These are phyloP conservation scores for Telmatochromis sp. DNA, from an alignment of 2,113 vertebrate species.

Conservation along the genomic window DNA sequence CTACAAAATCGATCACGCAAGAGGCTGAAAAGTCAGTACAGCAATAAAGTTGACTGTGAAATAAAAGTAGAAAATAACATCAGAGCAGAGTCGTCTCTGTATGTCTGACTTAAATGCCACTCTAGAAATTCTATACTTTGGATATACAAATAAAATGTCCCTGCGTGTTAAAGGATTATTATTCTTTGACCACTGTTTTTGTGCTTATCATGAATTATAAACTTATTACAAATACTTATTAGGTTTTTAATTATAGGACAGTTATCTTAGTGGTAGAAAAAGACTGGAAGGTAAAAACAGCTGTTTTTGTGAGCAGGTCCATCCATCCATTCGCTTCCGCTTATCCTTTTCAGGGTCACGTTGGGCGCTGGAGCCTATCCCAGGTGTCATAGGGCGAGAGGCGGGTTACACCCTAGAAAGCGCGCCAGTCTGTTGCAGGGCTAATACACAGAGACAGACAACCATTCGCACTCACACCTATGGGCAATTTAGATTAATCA, in stretches of 20 bases:
- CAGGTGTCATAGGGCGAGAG: neutral
- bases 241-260: neutral
- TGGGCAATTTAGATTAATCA: neutral
- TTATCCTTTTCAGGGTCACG: neutral
- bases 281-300: rapidly evolving
- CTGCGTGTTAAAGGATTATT: neutral
- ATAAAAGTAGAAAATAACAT: neutral
- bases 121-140: neutral
- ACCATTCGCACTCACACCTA: neutral
- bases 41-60: too few relatives aligned
- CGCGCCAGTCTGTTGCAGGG: rapidly evolving
- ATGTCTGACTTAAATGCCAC: neutral
- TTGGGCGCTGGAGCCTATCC: neutral
- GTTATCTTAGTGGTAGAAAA: neutral
- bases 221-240: neutral
- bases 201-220: neutral
- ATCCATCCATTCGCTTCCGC: rapidly evolving
- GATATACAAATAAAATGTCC: neutral
- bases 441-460: neutral
- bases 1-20: neutral
- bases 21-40: neutral
- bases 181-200: neutral
- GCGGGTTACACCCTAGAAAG: neutral
- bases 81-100: neutral
- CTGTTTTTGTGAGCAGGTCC: neutral